A percentile compares a stretch with the other conserved stretches of the same genome.
Conservation (phyloP, 30 jellyfish, hydroid and myxozoan genomes). For the Cassiopea andromeda region DNA sequence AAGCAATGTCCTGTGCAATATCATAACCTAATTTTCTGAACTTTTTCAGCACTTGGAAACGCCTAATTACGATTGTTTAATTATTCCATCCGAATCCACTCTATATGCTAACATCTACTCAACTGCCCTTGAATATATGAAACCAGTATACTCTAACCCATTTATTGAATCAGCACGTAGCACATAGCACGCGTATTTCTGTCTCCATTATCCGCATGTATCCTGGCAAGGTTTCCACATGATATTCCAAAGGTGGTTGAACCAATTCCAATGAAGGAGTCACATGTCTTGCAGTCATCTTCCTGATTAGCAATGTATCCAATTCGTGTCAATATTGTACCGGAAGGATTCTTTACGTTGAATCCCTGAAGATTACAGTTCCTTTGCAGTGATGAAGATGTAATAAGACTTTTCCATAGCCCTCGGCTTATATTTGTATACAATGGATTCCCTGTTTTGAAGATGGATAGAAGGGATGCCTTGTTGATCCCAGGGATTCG, state of each 20-base stretch:
- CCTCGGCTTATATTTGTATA: neutral
- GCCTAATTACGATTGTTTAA: too few species aligned
- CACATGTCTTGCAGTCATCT: slow-evolving; percentile 28
- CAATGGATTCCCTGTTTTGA: neutral
- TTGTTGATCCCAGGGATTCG: neutral
- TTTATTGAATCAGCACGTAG: neutral
- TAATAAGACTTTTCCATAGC: slow-evolving; percentile 8
- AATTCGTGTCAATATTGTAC: neutral
- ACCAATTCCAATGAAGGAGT: slow-evolving; percentile 36
- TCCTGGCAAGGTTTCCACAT: slow-evolving; percentile 22
- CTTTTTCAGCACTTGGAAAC: too few species aligned
- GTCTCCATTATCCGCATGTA: slow-evolving; percentile 33
- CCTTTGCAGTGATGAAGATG: slow-evolving; percentile 27
- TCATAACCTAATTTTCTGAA: too few species aligned
- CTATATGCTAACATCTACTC: too few species aligned
- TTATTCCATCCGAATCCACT: too few species aligned
- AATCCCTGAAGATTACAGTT: slow-evolving; percentile 48
- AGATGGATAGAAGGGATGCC: neutral
- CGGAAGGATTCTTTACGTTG: slow-evolving; percentile 17
- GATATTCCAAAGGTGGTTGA: neutral
- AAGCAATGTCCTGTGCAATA: too few species aligned
- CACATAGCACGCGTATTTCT: neutral
- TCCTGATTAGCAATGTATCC: slow-evolving; percentile 25
- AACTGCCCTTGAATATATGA: too few species aligned
- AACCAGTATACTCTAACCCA: too few species aligned